phyloP scores from a whole-genome alignment of 2,113 vertebrate genomes.

The Tychaedon coryphoeus region DNA sequence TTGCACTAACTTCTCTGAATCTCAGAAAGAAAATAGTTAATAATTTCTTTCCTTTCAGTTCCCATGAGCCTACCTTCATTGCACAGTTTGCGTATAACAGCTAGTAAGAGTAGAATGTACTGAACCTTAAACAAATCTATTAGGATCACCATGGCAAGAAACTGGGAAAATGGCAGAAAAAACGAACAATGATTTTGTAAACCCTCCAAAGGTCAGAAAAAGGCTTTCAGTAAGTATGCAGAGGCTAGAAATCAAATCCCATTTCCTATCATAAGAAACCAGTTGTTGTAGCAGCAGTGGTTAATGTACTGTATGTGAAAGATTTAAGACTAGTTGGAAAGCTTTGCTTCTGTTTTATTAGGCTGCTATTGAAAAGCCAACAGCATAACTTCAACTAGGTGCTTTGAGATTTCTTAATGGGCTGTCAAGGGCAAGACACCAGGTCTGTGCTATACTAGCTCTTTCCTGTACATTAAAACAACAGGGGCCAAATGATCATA shows the following conservation, averaged over 20 bases:
- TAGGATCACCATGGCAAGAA: slow-evolving; percentile 59
- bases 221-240: slow-evolving; percentile 73
- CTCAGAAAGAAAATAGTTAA: slow-evolving; percentile 51
- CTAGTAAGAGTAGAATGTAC: slow-evolving; percentile 28
- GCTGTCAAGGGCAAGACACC: slow-evolving; percentile 84
- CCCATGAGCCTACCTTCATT: slow-evolving; percentile 39
- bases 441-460: slow-evolving; percentile 75
- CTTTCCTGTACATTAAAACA: slow-evolving; percentile 81
- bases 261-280: slow-evolving; percentile 83
- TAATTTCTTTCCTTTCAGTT: slow-evolving; percentile 46
- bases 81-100: background rate
- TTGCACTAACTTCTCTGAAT: slow-evolving; percentile 17
- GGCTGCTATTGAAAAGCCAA: slow-evolving; percentile 84
- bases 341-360: slow-evolving; percentile 84
- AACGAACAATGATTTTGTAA: slow-evolving; percentile 76
- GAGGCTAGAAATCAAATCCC: slow-evolving; percentile 80
- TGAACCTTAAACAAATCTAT: slow-evolving; percentile 65
- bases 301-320: slow-evolving; percentile 83
- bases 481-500: slow-evolving; percentile 77
- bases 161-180: slow-evolving; percentile 48
- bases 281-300: slow-evolving; percentile 77
- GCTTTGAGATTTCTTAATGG: slow-evolving; percentile 85
- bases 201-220: slow-evolving; percentile 72
- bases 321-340: slow-evolving; percentile 85
- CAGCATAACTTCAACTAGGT: slow-evolving; percentile 79